Conservation (phyloP, 1,140 invertebrate genomes). For the Wiebesia pumilae region DNA sequence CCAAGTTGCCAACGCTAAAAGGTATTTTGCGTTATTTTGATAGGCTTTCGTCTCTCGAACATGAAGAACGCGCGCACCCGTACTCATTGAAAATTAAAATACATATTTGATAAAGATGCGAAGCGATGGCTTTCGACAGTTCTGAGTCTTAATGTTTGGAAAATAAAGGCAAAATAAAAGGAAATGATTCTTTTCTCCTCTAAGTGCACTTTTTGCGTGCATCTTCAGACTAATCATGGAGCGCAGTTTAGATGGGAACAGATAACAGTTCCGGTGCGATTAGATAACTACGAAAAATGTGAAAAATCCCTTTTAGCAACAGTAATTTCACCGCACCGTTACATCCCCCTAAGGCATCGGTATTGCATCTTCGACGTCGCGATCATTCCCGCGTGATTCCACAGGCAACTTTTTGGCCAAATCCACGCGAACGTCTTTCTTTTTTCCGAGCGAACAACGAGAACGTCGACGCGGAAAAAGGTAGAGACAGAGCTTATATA, state of each 20-base stretch:
- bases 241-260: background rate
- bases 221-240: no score
- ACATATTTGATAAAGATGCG: no score
- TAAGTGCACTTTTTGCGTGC: no score
- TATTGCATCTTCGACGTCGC: background rate
- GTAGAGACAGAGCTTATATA: background rate
- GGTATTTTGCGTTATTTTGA: no score
- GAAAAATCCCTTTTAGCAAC: background rate
- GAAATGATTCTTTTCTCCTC: no score
- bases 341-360: background rate
- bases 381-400: constrained; percentile 29
- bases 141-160: no score
- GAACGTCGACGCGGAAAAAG: constrained; percentile 33
- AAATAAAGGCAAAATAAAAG: no score
- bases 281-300: background rate
- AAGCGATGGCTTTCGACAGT: no score
- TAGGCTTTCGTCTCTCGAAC: no score
- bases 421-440: background rate
- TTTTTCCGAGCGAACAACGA: background rate
- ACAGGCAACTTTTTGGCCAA: constrained; percentile 23
- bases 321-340: constrained; percentile 44
- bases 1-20: background rate
- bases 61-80: no score
- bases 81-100: no score
- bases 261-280: background rate